Evolutionary conservation across 2,113 vertebrate genomes (phyloP).

Genomic region (Notarius quadriscutis): DNA sequence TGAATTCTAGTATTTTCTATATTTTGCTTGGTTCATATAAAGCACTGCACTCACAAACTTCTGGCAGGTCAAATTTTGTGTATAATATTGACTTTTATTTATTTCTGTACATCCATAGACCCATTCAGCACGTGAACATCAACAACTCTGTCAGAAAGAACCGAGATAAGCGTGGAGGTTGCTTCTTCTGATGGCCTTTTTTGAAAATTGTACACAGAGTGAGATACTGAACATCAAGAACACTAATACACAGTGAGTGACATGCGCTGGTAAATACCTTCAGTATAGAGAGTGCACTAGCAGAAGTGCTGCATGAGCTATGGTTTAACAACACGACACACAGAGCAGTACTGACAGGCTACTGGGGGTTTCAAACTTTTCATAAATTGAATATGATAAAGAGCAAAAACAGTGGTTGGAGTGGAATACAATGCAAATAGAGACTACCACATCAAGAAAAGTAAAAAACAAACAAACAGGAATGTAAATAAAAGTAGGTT

Average conservation of each 20-base stretch:
- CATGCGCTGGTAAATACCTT: constrained; percentile 70
- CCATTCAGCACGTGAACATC: constrained; percentile 55
- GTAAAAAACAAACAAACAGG: background rate
- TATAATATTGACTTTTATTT: constrained; percentile 75
- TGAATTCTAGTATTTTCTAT: background rate
- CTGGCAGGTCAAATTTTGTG: constrained; percentile 56
- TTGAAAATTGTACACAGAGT: constrained; percentile 67
- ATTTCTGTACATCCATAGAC: constrained; percentile 80
- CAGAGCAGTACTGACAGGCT: constrained; percentile 47
- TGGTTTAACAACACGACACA: constrained; percentile 61
- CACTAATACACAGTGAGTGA: constrained; percentile 62
- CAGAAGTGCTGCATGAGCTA: constrained; percentile 53
- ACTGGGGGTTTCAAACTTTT: constrained; percentile 48
- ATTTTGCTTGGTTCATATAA: background rate
- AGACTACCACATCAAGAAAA: background rate
- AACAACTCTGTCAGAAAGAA: constrained; percentile 59
- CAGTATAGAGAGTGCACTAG: constrained; percentile 52
- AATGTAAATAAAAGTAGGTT: background rate
- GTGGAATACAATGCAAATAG: background rate
- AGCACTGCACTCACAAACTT: background rate
- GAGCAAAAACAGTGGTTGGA: background rate
- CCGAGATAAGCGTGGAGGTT: constrained; percentile 51
- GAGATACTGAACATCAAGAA: constrained; percentile 56
- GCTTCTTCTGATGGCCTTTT: constrained; percentile 44
- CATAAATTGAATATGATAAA: constrained; percentile 41